These are phyloP conservation scores for Oscheius sp. DNA, from an alignment of 2,888 invertebrate species.

Conservation along the genomic window DNA sequence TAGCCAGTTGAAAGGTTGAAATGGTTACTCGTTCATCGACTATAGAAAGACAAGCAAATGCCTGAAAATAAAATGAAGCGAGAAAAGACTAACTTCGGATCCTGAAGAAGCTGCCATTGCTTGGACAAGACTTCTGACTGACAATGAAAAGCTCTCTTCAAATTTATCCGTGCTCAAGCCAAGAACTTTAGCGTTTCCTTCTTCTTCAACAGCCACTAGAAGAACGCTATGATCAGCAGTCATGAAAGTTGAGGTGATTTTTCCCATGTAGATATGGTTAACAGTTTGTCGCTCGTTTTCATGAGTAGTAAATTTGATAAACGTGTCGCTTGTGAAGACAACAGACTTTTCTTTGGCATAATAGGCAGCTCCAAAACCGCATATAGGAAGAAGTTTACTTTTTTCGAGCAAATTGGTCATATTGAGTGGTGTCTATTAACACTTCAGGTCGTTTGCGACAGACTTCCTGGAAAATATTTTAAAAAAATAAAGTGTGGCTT, in stretches of 20 bases:
- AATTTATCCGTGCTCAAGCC: constrained; percentile 32
- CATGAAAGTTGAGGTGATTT: constrained; percentile 32
- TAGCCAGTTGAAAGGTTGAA: constrained; percentile 38
- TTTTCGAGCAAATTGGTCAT: constrained; percentile 49
- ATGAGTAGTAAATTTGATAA: constrained; percentile 31
- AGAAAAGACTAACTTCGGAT: constrained; percentile 33
- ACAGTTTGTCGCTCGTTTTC: constrained; percentile 2
- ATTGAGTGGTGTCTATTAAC: constrained; percentile 47
- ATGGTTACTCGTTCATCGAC: constrained; percentile 37
- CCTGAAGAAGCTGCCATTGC: constrained; percentile 41
- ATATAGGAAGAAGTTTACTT: constrained; percentile 33
- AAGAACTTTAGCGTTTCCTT: constrained; percentile 36
- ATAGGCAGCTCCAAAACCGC: constrained; percentile 33
- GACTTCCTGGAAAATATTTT: constrained; percentile 29
- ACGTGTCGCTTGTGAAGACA: neutral
- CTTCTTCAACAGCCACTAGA: constrained; percentile 37
- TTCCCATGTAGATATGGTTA: constrained; percentile 27
- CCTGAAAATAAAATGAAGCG: constrained; percentile 21
- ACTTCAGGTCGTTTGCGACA: constrained; percentile 39
- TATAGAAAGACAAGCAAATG: constrained; percentile 35
- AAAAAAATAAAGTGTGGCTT: neutral
- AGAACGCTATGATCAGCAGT: constrained; percentile 38
- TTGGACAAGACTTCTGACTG: constrained; percentile 23
- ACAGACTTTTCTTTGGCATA: constrained; percentile 26
- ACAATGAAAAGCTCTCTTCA: constrained; percentile 34